Conservation (phyloP, 2,888 invertebrate genomes). For the Agonum fuliginosum region DNA sequence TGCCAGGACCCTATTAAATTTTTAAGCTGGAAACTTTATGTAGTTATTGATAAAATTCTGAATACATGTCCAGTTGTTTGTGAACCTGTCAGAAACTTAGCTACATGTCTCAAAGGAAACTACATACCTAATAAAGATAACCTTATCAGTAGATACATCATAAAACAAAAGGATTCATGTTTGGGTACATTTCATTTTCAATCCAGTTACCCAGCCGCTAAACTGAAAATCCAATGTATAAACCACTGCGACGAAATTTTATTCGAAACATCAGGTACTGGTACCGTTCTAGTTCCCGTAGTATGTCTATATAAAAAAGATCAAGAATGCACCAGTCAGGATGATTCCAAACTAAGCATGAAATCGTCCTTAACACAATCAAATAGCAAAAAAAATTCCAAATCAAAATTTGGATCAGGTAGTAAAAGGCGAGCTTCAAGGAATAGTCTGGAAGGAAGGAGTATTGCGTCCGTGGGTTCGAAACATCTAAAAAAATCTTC, state of each 20-base stretch:
- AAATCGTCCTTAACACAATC: not conserved
- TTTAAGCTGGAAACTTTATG: slow-evolving; percentile 66
- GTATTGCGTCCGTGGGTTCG: too few relatives aligned
- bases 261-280: slow-evolving; percentile 61
- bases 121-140: slow-evolving; percentile 64
- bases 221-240: slow-evolving; percentile 62
- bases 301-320: slow-evolving; percentile 51
- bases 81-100: not conserved
- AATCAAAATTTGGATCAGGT: not conserved
- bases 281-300: slow-evolving; percentile 61
- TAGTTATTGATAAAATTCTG: slow-evolving; percentile 62
- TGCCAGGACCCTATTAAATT: slow-evolving; percentile 8
- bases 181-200: slow-evolving; percentile 63
- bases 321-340: not conserved
- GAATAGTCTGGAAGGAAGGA: too few relatives aligned
- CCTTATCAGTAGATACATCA: slow-evolving; percentile 62
- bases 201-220: slow-evolving; percentile 61
- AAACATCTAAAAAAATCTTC: not conserved
- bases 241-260: slow-evolving; percentile 61
- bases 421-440: too few relatives aligned
- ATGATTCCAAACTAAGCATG: not conserved
- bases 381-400: not conserved
- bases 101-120: slow-evolving; percentile 32
- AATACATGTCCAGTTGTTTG: not conserved
- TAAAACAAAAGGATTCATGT: slow-evolving; percentile 62